Percentiles rank a stretch among this genome's conserved stretches.
phyloP scores from a whole-genome alignment of 2,888 invertebrate genomes.

The Entomobrya proxima region DNA sequence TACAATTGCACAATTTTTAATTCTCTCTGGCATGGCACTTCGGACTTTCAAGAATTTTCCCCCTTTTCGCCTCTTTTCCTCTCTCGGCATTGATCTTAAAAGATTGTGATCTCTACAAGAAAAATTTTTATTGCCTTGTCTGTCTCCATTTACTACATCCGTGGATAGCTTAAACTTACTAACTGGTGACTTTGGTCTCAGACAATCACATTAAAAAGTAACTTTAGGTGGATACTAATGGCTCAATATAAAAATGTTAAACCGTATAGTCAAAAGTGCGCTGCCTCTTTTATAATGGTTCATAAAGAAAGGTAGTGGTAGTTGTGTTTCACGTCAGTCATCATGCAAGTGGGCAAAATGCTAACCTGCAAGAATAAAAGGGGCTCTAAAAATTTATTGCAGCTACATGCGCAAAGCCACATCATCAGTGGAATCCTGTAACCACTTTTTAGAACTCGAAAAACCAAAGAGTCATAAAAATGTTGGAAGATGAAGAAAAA shows the following conservation, averaged over 20 bases:
- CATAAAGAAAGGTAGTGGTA: no score
- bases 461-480: slow-evolving; percentile 70
- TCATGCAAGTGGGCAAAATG: slow-evolving; percentile 60
- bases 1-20: no score
- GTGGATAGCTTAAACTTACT: not conserved
- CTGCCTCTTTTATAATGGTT: slow-evolving; percentile 12
- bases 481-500: slow-evolving; percentile 59
- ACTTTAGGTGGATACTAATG: slow-evolving; percentile 16
- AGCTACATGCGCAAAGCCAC: slow-evolving; percentile 58
- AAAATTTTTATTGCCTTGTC: slow-evolving; percentile 70
- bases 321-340: slow-evolving; percentile 39
- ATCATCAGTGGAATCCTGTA: slow-evolving; percentile 52
- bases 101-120: slow-evolving; percentile 70
- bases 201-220: slow-evolving; percentile 14
- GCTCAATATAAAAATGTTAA: not conserved
- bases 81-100: slow-evolving; percentile 1
- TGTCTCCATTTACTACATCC: slow-evolving; percentile 30
- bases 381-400: slow-evolving; percentile 70
- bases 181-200: not conserved
- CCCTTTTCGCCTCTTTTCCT: not conserved
- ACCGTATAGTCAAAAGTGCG: not conserved
- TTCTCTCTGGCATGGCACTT: no score
- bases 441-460: slow-evolving; percentile 70
- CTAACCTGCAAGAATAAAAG: not conserved
- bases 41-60: not conserved